Evolutionary conservation across 2,113 vertebrate species (phyloP), one percentile per base, ranked within the genome.

Genomic region (Cyrtonyx montezumae): DNA sequence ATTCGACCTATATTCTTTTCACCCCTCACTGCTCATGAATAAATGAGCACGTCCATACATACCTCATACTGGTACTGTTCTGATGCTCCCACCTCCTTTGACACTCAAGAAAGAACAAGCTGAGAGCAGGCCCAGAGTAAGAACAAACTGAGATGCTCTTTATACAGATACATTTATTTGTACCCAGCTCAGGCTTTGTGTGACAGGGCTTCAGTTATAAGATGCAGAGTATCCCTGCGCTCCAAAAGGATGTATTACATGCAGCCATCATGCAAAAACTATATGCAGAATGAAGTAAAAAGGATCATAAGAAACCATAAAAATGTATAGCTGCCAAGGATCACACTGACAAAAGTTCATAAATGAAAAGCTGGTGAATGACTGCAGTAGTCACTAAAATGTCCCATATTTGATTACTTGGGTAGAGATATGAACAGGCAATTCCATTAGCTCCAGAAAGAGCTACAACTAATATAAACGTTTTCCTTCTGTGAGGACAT

Each of bases 11-110:
- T 45, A 42, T 9, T 28, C 25, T 62, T 89, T 78, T 49, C 43
- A 66, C 55, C 49, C 40, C 77, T 68, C 71, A 30, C n/a, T 43
- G 23, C 32, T 62, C 26, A 74, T 40, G 21, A 26, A 65, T 40
- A 85, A 71, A 76, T 37, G 32, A 51, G 30, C 1, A 0, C 26
- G 71, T 58, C 61, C 69, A 45, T 12, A 58, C 0, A 0, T 42
- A 80, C 6, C 18, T 67, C 49, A 67, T 30, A 46, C 26, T 28
- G 70, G 6, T 25, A 59, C 43, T 68, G 21, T 36, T 90, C 25
- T 40, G 46, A 56, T 30, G 36, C 16, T 83, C 59, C 55, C 55
- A 73, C 14, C 10, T 25, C 28, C 30, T 37, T 13, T 0, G 59
- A 18, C 19, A 56, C 20, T 17, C 25, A 28, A 65, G 3, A 88